Evolutionary conservation across 2,888 invertebrate species (phyloP).

Genomic region (Agriopis marginaria): DNA sequence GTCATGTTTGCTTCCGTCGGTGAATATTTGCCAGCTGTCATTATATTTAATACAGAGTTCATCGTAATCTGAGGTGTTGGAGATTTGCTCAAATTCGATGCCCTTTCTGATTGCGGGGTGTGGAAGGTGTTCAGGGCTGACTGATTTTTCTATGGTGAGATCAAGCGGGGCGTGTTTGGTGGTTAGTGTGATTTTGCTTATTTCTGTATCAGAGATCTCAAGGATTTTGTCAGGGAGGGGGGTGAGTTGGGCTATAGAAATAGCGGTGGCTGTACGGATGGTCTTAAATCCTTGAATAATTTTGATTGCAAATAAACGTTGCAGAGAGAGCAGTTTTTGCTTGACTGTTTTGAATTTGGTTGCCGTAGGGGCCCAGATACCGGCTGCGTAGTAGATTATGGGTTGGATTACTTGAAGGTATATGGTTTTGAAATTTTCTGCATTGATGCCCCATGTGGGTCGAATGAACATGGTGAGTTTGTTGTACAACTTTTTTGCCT

Average conservation of each 20-base stretch:
- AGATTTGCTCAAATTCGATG: not conserved
- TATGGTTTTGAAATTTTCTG: not conserved
- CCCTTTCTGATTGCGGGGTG: not conserved
- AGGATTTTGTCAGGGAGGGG: not conserved
- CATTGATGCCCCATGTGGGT: not conserved
- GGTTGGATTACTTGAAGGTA: not conserved
- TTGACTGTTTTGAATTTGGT: not conserved
- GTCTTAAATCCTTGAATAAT: not conserved
- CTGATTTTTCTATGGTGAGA: not conserved
- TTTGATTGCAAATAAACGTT: not conserved
- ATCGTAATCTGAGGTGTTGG: not conserved
- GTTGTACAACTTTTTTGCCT: not conserved
- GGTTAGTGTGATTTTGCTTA: not conserved
- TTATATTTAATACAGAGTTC: not conserved
- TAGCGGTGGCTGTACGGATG: too few relatives aligned
- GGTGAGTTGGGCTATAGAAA: too few relatives aligned
- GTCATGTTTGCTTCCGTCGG: not conserved
- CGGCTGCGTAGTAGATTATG: not conserved
- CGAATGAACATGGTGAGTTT: not conserved
- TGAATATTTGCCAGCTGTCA: not conserved
- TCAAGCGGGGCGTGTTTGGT: not conserved
- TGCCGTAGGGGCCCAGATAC: not conserved
- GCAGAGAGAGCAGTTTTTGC: not conserved
- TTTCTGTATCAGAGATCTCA: not conserved
- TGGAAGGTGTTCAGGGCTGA: not conserved